phyloP scores from a whole-genome alignment of 2,113 vertebrate genomes.

The Pterophyllum scalare region DNA sequence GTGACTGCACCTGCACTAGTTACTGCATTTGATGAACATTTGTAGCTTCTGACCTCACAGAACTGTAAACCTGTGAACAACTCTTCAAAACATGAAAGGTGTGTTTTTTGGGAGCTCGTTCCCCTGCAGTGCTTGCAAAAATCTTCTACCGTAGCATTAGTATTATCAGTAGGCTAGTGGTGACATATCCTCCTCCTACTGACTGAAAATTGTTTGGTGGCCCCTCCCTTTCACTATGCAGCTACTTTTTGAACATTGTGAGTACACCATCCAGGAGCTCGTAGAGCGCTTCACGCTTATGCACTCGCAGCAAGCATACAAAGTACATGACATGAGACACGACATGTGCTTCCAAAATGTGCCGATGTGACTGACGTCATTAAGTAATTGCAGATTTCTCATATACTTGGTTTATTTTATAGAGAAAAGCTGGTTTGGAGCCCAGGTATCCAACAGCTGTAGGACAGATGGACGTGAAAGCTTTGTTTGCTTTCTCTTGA shows the following conservation, averaged over 20 bases:
- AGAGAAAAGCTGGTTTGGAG: not conserved
- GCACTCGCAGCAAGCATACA: not conserved
- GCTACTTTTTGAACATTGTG: not conserved
- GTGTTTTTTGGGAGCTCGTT: not conserved
- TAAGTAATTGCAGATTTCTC: slow-evolving; percentile 38
- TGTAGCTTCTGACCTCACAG: too few species aligned
- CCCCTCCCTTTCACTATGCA: not conserved
- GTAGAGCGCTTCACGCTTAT: not conserved
- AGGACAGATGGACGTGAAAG: slow-evolving; percentile 5
- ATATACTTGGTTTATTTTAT: slow-evolving; percentile 21
- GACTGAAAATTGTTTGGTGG: not conserved
- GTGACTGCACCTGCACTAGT: not conserved
- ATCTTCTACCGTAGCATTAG: not conserved
- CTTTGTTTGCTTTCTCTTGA: slow-evolving; percentile 5
- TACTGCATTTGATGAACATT: not conserved
- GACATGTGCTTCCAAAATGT: not conserved
- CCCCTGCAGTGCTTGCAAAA: too few species aligned
- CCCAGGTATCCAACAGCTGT: not conserved
- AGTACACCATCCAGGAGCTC: not conserved
- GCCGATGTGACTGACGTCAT: not conserved
- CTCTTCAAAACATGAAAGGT: not conserved
- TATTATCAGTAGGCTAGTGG: not conserved
- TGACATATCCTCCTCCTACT: not conserved
- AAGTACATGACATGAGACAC: not conserved
- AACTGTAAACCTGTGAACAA: too few species aligned